Percentiles rank a stretch among this genome's conserved stretches.
These are phyloP conservation scores for Epinephelus lanceolatus DNA, from an alignment of 2,113 vertebrate species.

Conservation along the genomic window DNA sequence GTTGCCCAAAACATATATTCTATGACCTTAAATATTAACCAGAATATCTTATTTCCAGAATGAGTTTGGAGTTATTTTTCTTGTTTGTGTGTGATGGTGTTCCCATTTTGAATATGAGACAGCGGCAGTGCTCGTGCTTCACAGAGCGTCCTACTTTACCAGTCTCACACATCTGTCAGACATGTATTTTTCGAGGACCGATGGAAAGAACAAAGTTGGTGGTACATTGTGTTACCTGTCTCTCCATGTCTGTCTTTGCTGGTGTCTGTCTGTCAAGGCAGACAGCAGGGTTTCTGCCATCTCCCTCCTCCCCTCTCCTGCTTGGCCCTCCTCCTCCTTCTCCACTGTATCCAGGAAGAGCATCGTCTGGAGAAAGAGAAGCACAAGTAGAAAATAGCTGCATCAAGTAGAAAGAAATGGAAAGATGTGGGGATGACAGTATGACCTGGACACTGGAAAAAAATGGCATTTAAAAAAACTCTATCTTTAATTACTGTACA, in stretches of 20 bases:
- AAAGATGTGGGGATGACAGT: not conserved
- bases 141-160: not conserved
- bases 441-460: not conserved
- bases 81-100: not conserved
- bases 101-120: constrained; percentile 10
- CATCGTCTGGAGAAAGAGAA: constrained; percentile 87
- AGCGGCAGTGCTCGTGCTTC: not conserved
- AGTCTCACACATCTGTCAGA: constrained; percentile 36
- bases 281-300: constrained; percentile 87
- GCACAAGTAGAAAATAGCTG: constrained; percentile 26
- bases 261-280: constrained; percentile 89
- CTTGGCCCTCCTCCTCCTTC: constrained; percentile 83
- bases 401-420: not conserved
- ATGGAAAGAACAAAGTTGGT: constrained; percentile 29
- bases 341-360: constrained; percentile 84
- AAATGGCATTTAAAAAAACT: not conserved
- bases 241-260: constrained; percentile 92
- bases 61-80: not conserved
- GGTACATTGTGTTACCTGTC: constrained; percentile 86
- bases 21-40: not conserved
- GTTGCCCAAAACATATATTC: too few species aligned
- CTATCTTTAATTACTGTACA: not conserved
- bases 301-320: constrained; percentile 84
- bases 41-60: not conserved
- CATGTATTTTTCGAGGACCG: constrained; percentile 14